Percentiles rank a stretch among this genome's conserved stretches.
phyloP scores from a whole-genome alignment of 2,113 vertebrate genomes.

The Arothron firmamentum region DNA sequence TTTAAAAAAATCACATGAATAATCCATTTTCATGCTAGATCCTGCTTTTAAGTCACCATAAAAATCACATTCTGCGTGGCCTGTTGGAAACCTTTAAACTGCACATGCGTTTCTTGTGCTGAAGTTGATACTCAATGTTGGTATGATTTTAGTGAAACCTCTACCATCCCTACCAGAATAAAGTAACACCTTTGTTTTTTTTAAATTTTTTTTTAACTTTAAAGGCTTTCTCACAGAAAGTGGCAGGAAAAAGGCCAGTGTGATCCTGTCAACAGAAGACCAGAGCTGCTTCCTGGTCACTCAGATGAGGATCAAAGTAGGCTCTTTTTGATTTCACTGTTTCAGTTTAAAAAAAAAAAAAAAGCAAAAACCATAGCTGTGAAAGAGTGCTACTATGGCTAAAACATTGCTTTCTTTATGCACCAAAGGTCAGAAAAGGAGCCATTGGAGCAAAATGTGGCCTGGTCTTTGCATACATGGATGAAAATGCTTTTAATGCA shows the following conservation, averaged over 20 bases:
- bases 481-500: constrained; percentile 81
- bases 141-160: too few species aligned
- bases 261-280: constrained; percentile 89
- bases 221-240: constrained; percentile 94
- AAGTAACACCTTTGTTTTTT: not conserved
- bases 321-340: not conserved
- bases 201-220: constrained; percentile 8
- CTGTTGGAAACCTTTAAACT: not conserved
- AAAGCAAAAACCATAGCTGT: too few species aligned
- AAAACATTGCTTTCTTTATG: not conserved
- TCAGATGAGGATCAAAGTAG: constrained; percentile 93
- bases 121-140: too few species aligned
- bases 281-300: constrained; percentile 93
- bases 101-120: too few species aligned
- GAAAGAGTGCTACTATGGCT: too few species aligned
- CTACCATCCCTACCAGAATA: too few species aligned
- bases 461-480: constrained; percentile 89
- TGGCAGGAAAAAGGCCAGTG: constrained; percentile 87
- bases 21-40: not conserved
- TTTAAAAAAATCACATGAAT: not conserved
- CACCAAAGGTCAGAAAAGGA: constrained; percentile 85
- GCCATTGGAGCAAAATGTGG: constrained; percentile 95
- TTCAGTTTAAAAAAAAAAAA: too few species aligned
- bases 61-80: not conserved
- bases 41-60: not conserved